phyloP scores from a whole-genome alignment of 2,113 vertebrate genomes.

The Caloenas nicobarica region DNA sequence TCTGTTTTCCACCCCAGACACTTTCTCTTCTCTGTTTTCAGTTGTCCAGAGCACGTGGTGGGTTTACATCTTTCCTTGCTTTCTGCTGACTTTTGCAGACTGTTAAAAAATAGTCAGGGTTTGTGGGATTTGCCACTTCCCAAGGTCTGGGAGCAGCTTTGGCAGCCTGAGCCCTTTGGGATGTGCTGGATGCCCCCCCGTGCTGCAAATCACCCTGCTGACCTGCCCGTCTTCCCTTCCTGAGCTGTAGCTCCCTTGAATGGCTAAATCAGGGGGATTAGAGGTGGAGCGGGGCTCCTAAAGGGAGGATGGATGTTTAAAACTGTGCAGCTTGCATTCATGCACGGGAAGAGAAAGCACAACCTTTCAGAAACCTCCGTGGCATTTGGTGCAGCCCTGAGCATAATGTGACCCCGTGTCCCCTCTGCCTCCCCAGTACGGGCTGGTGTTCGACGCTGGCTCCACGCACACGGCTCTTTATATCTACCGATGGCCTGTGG shows the following conservation, averaged over 20 bases:
- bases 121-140: background rate
- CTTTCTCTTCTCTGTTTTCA: background rate
- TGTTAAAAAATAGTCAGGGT: background rate
- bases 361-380: fast-evolving
- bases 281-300: background rate
- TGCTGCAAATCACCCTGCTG: background rate
- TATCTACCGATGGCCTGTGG: conserved; percentile 84
- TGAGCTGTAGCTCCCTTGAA: background rate
- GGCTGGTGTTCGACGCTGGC: conserved; percentile 89
- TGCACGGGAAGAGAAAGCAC: fast-evolving
- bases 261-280: background rate
- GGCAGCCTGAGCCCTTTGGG: background rate
- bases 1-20: background rate
- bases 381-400: background rate
- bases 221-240: background rate
- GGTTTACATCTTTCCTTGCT: background rate
- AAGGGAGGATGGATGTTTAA: background rate
- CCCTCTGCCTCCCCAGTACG: conserved; percentile 75
- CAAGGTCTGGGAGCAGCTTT: background rate
- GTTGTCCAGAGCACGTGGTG: background rate
- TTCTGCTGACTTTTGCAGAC: background rate
- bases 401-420: fast-evolving
- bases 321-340: fast-evolving
- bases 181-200: background rate
- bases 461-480: conserved; percentile 89